phyloP scores from a whole-genome alignment of 2,888 invertebrate genomes.

The Sesia bembeciformis region DNA sequence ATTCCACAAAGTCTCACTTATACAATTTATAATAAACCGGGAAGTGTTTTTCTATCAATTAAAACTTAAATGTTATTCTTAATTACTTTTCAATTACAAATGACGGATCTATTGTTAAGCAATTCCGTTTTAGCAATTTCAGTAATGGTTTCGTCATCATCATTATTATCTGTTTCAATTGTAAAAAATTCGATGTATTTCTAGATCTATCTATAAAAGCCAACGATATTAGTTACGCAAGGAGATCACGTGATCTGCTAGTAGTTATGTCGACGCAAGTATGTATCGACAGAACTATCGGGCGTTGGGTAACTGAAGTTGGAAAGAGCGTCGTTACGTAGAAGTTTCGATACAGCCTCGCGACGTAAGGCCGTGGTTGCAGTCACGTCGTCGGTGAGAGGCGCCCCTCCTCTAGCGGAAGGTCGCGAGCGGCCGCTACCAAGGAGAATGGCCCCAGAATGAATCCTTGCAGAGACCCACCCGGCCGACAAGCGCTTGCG shows the following conservation, averaged over 20 bases:
- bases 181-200: conserved; percentile 55
- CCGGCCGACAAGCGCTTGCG: conserved; percentile 31
- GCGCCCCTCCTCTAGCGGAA: conserved; percentile 66
- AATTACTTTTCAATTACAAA: neutral
- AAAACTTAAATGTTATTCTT: too few species aligned
- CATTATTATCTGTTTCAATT: conserved; percentile 42
- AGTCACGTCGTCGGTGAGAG: conserved; percentile 52
- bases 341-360: conserved; percentile 72
- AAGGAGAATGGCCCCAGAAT: conserved; percentile 67
- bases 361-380: conserved; percentile 70
- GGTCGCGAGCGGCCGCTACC: conserved; percentile 58
- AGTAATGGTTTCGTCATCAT: conserved; percentile 33
- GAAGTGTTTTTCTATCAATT: too few species aligned
- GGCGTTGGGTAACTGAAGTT: conserved; percentile 67
- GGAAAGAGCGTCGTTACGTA: conserved; percentile 71
- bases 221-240: conserved; percentile 60
- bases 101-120: neutral
- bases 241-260: conserved; percentile 58
- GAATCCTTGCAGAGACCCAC: conserved; percentile 60
- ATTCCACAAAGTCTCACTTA: too few species aligned
- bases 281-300: conserved; percentile 66
- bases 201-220: conserved; percentile 50
- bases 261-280: conserved; percentile 51
- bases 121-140: conserved; percentile 19
- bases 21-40: too few species aligned